phyloP scores from a whole-genome alignment of 2,797 vertebrate species.

The Nyctibius grandis region DNA sequence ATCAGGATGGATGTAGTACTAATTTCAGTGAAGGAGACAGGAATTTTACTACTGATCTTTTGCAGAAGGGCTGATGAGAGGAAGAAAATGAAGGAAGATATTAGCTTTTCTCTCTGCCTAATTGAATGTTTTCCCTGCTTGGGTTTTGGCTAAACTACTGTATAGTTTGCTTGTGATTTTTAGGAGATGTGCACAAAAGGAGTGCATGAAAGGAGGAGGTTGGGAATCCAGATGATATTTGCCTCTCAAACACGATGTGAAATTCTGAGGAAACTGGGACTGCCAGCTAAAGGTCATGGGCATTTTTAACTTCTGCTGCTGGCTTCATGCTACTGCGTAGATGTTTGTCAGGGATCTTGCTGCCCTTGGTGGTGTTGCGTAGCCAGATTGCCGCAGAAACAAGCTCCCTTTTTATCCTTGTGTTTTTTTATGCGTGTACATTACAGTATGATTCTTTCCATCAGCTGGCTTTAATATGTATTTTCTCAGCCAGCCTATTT shows the following conservation, averaged over 20 bases:
- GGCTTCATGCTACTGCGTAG: background rate
- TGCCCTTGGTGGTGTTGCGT: background rate
- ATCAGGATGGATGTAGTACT: background rate
- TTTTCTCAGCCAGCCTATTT: background rate
- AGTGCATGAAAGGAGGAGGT: background rate
- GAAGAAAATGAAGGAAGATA: background rate
- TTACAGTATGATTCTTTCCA: background rate
- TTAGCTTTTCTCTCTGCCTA: background rate
- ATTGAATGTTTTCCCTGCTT: background rate
- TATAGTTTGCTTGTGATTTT: background rate
- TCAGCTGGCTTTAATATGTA: background rate
- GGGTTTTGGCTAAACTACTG: background rate
- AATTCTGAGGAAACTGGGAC: background rate
- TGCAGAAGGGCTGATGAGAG: background rate
- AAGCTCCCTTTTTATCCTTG: background rate
- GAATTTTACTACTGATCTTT: background rate
- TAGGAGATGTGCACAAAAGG: background rate
- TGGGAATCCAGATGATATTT: background rate
- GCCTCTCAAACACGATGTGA: background rate
- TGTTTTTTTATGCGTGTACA: background rate
- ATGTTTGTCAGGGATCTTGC: background rate
- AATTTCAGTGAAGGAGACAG: background rate
- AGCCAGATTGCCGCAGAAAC: background rate
- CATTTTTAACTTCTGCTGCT: conserved; percentile 36
- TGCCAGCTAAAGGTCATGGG: conserved; percentile 43